Base-by-base conservation (phyloP, 2,113 vertebrate species). In the Protobothrops flavoviridis region DNA sequence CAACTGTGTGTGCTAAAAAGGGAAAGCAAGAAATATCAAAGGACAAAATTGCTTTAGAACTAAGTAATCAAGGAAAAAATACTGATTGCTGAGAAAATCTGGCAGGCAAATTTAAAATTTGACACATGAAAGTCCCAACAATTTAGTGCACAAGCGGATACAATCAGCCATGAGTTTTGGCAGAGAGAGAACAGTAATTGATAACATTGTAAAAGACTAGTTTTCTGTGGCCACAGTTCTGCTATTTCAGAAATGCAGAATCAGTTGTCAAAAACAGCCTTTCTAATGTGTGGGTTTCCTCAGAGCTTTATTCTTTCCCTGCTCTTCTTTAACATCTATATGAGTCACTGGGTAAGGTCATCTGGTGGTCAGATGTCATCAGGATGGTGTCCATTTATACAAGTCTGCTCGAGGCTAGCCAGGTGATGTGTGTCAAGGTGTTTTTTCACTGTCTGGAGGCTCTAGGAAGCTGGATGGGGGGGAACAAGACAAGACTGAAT, bases 11-110 rank as follows among this genome's bases (percentile, higher is more conserved):
- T 0, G 3, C 11, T 11, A 88, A 21, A 85, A 69, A 59, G 48
- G 4, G 1, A 0, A 86, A 92, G 94, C 57, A 52, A 8, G 0
- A 0, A 93, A 64, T 1, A 3, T 2, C 53, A 4, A 59, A 89
- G 85, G 56, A 91, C 86, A 91, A n/a, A 1, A 52, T 43, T 92
- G 92, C 64, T 43, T 90, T 91, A 0, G 0, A 94, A 88, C 53
- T 93, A 81, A 85, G 43, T 43, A 87, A 89, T 92, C 24, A 2
- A 48, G 43, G 91, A 95, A 92, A 87, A 91, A 94, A 69, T 81
- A 90, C 0, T 50, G 93, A 3, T 74, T 85, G 90, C 91, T 90
- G 50, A 93, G 92, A 93, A 91, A 90, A n/a, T 92, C 39, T 45
- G 57, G 85, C 81, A 92, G 90, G 74, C 15, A 29, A 93, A 86